Conservation (phyloP, 2,888 invertebrate genomes). For the Melieria crassipennis region DNA sequence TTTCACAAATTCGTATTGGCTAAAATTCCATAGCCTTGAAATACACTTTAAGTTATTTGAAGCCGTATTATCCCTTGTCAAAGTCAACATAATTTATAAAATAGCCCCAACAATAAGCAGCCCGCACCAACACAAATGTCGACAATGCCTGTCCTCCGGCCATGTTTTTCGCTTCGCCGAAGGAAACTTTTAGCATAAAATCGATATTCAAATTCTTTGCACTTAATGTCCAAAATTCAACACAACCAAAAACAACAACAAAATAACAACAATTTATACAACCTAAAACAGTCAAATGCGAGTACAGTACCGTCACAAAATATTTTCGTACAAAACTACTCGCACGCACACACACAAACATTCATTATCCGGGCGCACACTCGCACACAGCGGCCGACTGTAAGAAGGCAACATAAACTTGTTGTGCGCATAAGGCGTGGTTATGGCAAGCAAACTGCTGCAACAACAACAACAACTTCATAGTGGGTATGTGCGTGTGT, state of each 20-base stretch:
- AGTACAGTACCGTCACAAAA: constrained; percentile 15
- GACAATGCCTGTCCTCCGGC: neutral
- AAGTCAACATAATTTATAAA: constrained; percentile 58
- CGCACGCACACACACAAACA: constrained; percentile 3
- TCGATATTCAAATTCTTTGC: constrained; percentile 48
- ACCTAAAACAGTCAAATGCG: no score
- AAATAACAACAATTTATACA: neutral
- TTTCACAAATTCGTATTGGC: no score
- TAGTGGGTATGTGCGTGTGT: no score
- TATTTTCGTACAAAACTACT: neutral
- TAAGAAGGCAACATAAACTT: neutral
- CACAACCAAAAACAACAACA: neutral
- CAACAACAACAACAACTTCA: neutral
- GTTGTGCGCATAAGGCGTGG: constrained; percentile 17
- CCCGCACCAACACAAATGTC: no score
- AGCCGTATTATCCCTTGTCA: constrained; percentile 52
- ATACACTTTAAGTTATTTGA: no score
- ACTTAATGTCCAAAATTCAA: constrained; percentile 1
- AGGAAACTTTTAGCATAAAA: constrained; percentile 41
- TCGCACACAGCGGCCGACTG: neutral
- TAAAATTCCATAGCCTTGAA: no score
- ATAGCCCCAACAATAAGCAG: neutral
- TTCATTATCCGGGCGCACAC: neutral
- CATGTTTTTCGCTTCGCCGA: neutral
- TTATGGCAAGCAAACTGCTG: constrained; percentile 13